A percentile compares a stretch with the other conserved stretches of the same genome.
These are phyloP conservation scores for Pseudonaja textilis DNA, from an alignment of 2,113 vertebrate species.

Conservation along the genomic window DNA sequence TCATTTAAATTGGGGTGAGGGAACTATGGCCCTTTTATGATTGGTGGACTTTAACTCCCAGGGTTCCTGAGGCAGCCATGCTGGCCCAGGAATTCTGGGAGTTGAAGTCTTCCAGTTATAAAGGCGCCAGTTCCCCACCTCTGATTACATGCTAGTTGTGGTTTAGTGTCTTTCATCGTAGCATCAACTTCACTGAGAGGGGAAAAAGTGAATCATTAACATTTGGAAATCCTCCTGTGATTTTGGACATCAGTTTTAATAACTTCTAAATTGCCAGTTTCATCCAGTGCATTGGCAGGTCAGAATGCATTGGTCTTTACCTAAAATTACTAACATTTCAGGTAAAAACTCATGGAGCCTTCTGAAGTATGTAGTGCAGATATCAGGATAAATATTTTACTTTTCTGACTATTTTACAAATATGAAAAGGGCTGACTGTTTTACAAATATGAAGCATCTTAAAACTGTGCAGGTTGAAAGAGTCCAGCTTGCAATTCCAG, in stretches of 20 bases:
- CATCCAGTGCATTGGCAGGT: not conserved
- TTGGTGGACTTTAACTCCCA: not conserved
- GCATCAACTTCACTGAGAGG: not conserved
- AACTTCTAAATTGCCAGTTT: not conserved
- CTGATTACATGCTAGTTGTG: not conserved
- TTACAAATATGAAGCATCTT: not conserved
- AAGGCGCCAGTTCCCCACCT: not conserved
- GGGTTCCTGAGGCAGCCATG: not conserved
- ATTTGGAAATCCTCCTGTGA: not conserved
- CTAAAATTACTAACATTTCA: not conserved
- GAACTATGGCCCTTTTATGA: not conserved
- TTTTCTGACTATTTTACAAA: slow-evolving; percentile 7
- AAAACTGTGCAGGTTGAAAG: not conserved
- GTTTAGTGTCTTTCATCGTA: not conserved
- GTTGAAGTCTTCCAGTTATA: not conserved
- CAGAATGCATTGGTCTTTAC: not conserved
- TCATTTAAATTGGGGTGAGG: not conserved
- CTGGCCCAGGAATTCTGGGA: no score
- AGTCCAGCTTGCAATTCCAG: not conserved
- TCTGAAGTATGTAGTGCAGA: not conserved
- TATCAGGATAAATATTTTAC: not conserved
- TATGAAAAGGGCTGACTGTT: not conserved
- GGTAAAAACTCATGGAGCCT: not conserved
- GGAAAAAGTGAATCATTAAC: not conserved
- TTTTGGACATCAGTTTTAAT: not conserved